Percentiles rank a stretch among this genome's conserved stretches.
Conservation (phyloP, 2,888 invertebrate genomes). For the Leucania comma region DNA sequence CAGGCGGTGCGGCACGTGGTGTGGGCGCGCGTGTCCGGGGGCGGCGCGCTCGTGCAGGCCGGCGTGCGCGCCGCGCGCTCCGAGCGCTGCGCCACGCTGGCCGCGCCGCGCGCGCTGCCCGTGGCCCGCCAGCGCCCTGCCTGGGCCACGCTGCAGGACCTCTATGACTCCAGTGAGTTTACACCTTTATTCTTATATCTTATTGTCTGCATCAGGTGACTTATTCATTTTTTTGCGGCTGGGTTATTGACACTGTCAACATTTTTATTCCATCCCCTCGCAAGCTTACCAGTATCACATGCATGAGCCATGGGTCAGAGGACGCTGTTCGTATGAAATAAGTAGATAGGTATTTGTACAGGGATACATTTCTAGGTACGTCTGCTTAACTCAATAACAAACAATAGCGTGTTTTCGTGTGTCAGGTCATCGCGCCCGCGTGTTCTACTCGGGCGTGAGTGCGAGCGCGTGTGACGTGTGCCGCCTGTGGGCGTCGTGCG, state of each 20-base stretch:
- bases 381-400: too few relatives aligned
- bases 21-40: slow-evolving; percentile 75
- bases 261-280: too few relatives aligned
- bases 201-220: too few relatives aligned
- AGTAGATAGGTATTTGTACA: too few relatives aligned
- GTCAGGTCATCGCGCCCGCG: slow-evolving; percentile 94
- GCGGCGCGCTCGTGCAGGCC: slow-evolving; percentile 84
- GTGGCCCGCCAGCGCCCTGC: slow-evolving; percentile 97
- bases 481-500: slow-evolving; percentile 89
- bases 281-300: too few relatives aligned
- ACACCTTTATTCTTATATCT: not conserved
- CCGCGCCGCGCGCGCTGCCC: slow-evolving; percentile 95
- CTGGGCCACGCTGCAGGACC: slow-evolving; percentile 96
- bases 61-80: slow-evolving; percentile 82
- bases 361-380: too few relatives aligned
- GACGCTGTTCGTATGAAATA: too few relatives aligned
- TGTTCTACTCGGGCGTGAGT: slow-evolving; percentile 94
- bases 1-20: slow-evolving; percentile 84
- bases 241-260: too few relatives aligned
- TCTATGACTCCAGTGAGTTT: slow-evolving; percentile 97
- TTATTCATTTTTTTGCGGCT: too few relatives aligned
- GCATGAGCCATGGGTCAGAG: too few relatives aligned
- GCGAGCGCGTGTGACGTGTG: slow-evolving; percentile 96
- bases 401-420: not conserved
- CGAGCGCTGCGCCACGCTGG: slow-evolving; percentile 96